Evolutionary conservation across 2,113 vertebrate genomes (phyloP).

Genomic region (Pelodiscus sinensis): DNA sequence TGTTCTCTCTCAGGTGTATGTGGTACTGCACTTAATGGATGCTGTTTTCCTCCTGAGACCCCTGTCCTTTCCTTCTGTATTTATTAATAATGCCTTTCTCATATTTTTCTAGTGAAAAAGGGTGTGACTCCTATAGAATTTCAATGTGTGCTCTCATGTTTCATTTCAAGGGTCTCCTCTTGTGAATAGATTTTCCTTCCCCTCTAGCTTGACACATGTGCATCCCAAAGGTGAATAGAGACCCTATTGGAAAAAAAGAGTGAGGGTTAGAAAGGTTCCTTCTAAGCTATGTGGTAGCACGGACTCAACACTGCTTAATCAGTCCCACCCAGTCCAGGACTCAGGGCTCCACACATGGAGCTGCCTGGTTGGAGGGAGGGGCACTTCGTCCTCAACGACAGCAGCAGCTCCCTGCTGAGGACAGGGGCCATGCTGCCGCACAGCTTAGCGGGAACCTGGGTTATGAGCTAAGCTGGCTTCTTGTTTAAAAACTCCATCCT

Average conservation of each 20-base stretch:
- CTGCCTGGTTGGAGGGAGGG: no score
- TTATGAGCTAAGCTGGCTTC: not conserved
- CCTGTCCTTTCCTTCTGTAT: conserved; percentile 42
- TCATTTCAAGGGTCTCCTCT: not conserved
- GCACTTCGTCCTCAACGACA: no score
- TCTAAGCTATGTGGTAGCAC: no score
- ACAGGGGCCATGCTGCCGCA: no score
- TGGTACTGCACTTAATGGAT: conserved; percentile 56
- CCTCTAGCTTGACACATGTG: not conserved
- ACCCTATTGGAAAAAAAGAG: not conserved
- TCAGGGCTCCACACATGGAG: no score
- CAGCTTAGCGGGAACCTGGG: no score
- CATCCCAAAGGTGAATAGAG: not conserved
- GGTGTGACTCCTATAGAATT: not conserved
- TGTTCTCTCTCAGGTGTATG: conserved; percentile 46
- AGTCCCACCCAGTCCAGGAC: no score
- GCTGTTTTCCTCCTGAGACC: conserved; percentile 55
- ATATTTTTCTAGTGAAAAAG: not conserved
- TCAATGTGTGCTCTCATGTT: not conserved
- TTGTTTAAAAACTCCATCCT: not conserved
- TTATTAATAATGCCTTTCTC: conserved; percentile 41
- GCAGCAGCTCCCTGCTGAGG: no score
- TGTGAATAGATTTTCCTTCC: not conserved
- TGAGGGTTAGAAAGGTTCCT: no score
- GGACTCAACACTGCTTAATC: no score